phyloP scores from a whole-genome alignment of 2,888 invertebrate species.

The Sussaba pulchella region DNA sequence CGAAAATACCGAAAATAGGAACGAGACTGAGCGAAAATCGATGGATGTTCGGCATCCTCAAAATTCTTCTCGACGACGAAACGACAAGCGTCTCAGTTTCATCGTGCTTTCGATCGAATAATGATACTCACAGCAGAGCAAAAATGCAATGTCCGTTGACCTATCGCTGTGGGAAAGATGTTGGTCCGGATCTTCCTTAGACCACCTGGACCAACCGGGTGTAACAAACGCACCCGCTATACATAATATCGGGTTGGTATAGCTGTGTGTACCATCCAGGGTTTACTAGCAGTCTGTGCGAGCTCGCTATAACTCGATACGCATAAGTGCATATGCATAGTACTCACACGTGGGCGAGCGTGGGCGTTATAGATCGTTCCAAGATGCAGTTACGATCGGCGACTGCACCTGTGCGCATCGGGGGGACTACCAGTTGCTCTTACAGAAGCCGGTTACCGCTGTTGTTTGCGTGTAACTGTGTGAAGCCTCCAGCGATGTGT shows the following conservation, averaged over 20 bases:
- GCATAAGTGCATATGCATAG: slow-evolving; percentile 46
- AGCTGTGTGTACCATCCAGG: slow-evolving; percentile 53
- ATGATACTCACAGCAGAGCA: neutral
- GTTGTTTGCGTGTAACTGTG: slow-evolving; percentile 25
- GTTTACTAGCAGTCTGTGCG: slow-evolving; percentile 5
- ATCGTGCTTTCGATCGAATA: slow-evolving; percentile 1
- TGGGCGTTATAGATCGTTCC: slow-evolving; percentile 48
- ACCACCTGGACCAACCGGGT: slow-evolving; percentile 24
- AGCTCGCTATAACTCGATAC: slow-evolving; percentile 5
- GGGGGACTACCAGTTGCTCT: slow-evolving; percentile 15
- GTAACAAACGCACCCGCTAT: too few species aligned
- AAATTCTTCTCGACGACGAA: neutral
- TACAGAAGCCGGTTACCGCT: slow-evolving; percentile 14
- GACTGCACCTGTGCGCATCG: slow-evolving; percentile 35
- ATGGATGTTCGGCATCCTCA: neutral
- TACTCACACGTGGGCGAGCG: slow-evolving; percentile 31
- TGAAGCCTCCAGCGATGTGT: neutral
- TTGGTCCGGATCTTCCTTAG: slow-evolving; percentile 6
- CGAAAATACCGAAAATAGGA: neutral
- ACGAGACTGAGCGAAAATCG: neutral
- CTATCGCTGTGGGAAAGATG: slow-evolving; percentile 15
- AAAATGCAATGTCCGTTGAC: neutral
- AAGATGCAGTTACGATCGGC: slow-evolving; percentile 54
- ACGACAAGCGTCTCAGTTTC: neutral
- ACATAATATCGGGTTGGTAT: slow-evolving; percentile 22